Evolutionary conservation across 2,113 vertebrate genomes (phyloP).

Genomic region (Montifringilla adamsi): DNA sequence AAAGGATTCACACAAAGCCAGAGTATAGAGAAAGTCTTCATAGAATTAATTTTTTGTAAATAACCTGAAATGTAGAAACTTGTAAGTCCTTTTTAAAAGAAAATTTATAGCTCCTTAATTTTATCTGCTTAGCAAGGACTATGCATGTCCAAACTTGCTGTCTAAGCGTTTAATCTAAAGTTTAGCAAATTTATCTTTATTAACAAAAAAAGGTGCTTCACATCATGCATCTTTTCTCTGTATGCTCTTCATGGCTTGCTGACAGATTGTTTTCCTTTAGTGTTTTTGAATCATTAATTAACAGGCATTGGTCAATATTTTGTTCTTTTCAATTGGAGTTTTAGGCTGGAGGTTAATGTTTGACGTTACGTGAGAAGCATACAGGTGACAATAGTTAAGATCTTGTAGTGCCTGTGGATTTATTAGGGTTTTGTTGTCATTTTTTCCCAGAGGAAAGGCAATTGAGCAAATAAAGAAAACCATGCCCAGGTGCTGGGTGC

Average conservation of each 20-base stretch:
- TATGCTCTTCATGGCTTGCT: not conserved
- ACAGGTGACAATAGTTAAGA: not conserved
- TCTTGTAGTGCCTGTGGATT: not conserved
- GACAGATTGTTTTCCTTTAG: not conserved
- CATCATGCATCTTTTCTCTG: not conserved
- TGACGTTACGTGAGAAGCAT: rapidly evolving
- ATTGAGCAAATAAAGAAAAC: not conserved
- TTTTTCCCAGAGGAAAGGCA: not conserved
- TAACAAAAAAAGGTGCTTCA: not conserved
- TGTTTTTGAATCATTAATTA: not conserved
- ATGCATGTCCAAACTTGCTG: not conserved
- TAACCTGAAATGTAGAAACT: not conserved
- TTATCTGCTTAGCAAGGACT: not conserved
- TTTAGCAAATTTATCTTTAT: not conserved
- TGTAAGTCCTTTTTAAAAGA: not conserved
- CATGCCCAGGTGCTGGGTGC: rapidly evolving
- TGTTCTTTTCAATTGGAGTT: not conserved
- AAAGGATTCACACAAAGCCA: not conserved
- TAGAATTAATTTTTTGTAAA: not conserved
- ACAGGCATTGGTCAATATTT: not conserved
- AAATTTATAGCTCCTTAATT: not conserved
- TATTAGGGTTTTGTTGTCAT: not conserved
- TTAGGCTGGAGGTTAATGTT: not conserved
- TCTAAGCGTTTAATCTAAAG: not conserved
- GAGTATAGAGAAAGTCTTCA: not conserved